phyloP scores from a whole-genome alignment of 2,797 vertebrate species.

The Tympanoctomys barrerae region DNA sequence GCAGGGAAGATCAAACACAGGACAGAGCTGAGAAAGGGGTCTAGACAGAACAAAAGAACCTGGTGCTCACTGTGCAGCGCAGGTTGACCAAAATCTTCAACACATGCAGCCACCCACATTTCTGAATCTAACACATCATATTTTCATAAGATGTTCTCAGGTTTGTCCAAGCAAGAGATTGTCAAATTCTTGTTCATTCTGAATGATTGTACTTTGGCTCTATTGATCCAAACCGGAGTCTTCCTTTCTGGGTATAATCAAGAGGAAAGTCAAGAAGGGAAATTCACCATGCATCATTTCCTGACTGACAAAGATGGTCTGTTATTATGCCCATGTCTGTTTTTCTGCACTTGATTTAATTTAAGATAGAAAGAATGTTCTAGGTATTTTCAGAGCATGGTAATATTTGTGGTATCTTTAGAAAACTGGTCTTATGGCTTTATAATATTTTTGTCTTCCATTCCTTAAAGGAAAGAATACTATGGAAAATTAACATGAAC shows the following conservation, averaged over 20 bases:
- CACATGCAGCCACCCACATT: background rate
- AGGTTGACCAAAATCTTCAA: conserved; percentile 6
- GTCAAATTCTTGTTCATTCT: background rate
- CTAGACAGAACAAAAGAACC: background rate
- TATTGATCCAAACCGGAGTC: background rate
- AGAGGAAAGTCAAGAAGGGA: conserved; percentile 28
- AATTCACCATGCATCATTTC: background rate
- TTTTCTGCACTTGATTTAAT: background rate
- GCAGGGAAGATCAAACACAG: background rate
- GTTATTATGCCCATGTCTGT: background rate
- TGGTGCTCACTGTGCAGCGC: background rate
- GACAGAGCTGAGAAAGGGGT: conserved; percentile 41
- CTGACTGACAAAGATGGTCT: background rate
- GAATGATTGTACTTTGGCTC: background rate
- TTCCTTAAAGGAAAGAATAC: conserved; percentile 31
- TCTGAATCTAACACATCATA: conserved; percentile 21
- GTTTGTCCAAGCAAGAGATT: conserved; percentile 38
- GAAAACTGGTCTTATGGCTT: conserved; percentile 25
- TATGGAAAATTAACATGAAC: background rate
- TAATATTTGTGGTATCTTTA: conserved; percentile 1
- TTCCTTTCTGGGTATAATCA: background rate
- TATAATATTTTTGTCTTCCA: background rate
- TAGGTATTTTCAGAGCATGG: background rate
- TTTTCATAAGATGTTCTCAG: conserved; percentile 32
- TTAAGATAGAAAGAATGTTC: conserved; percentile 23